phyloP scores from a whole-genome alignment of 2,797 vertebrate species.

The Acropternis orthonyx region DNA sequence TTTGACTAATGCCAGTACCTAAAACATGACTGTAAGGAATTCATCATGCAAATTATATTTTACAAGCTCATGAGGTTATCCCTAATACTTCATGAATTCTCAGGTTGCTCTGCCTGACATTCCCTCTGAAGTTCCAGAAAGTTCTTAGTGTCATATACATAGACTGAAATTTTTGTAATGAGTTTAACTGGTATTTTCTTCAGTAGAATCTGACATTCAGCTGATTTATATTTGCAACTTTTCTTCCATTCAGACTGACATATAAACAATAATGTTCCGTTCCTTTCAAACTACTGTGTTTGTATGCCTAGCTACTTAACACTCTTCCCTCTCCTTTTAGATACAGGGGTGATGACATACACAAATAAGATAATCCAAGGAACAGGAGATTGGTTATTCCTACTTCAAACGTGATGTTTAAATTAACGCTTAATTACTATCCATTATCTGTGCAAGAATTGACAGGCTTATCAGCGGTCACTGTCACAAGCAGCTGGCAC shows the following conservation, averaged over 20 bases:
- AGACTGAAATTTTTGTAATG: background rate
- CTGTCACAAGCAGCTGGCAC: background rate
- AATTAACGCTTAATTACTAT: background rate
- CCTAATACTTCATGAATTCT: background rate
- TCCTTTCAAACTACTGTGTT: background rate
- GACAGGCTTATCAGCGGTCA: background rate
- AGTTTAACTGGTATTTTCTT: background rate
- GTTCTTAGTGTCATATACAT: background rate
- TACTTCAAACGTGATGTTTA: background rate
- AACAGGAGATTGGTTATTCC: background rate
- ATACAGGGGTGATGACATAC: background rate
- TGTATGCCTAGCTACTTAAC: background rate
- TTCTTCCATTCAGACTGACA: background rate
- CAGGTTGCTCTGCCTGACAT: background rate
- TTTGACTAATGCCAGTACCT: background rate
- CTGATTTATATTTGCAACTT: background rate
- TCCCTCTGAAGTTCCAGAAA: background rate
- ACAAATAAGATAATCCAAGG: background rate
- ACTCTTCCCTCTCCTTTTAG: background rate
- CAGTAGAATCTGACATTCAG: background rate
- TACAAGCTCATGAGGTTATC: background rate
- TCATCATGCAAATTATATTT: background rate
- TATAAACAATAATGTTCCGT: fast-evolving
- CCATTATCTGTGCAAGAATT: background rate
- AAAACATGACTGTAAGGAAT: background rate